Conservation (phyloP, 1,140 invertebrate genomes). For the Trachymyrmex cornetzi region DNA sequence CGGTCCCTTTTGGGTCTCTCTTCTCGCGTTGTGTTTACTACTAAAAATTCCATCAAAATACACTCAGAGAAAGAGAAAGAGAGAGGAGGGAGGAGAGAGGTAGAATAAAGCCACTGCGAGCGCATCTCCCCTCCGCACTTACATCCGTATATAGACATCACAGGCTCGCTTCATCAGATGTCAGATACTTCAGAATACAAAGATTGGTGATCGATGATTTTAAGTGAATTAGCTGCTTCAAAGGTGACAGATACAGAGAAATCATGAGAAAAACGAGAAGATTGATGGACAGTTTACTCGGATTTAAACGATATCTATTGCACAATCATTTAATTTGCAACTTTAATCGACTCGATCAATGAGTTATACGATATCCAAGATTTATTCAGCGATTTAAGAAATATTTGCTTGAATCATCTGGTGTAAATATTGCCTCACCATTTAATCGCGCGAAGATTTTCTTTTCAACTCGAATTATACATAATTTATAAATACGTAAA, state of each 20-base stretch:
- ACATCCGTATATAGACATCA: constrained; percentile 49
- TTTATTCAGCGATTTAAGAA: background rate
- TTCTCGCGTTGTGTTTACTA: constrained; percentile 9
- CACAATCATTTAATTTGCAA: constrained; percentile 4
- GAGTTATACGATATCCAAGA: background rate
- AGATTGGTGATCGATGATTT: constrained; percentile 40
- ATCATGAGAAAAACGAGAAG: background rate
- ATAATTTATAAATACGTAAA: constrained; percentile 68
- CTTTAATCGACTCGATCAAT: constrained; percentile 30
- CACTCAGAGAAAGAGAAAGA: background rate
- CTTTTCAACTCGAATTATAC: constrained; percentile 38
- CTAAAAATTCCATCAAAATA: constrained; percentile 41
- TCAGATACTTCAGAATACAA: constrained; percentile 49
- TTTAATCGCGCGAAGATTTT: background rate
- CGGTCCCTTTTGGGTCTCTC: background rate
- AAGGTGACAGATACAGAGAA: background rate
- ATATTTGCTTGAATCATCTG: constrained; percentile 4
- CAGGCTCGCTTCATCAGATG: constrained; percentile 42
- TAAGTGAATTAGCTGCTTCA: background rate
- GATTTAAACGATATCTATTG: constrained; percentile 20
- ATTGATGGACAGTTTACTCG: background rate
- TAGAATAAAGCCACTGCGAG: constrained; percentile 14
- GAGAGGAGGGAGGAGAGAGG: background rate
- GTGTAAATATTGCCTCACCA: constrained; percentile 33
- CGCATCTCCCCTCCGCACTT: constrained; percentile 34